Evolutionary conservation across 2,797 vertebrate genomes (phyloP), one percentile per base, ranked within the genome.

Genomic region (Helarctos malayanus): DNA sequence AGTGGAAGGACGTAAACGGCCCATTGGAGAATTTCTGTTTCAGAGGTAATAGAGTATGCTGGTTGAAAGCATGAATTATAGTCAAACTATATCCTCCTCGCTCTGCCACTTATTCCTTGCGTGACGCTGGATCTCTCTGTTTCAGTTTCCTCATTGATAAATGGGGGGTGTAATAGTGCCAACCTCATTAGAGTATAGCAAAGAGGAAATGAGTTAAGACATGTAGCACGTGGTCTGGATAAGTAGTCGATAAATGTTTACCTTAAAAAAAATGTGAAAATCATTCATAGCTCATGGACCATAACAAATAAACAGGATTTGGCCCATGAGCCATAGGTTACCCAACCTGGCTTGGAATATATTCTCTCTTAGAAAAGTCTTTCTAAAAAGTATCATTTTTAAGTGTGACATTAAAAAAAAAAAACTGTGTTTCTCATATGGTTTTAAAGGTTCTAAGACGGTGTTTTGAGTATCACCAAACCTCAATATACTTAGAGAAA

Each of bases 361-460:
- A 59, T 38, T 86, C n/a, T 84, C 27, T 89, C 75, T 82, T 7
- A 78, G 59, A 86, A 71, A 96, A 89, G 3, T 79, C 3, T 95
- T 89, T 59, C 78, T 47, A 38, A 63, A 82, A 82, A 56, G 29
- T 32, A 29, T 38, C 13, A 57, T 73, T 59, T 87, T 71, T 82
- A 59, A 61, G 19, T 8, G 54, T 52, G 35, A 54, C 47, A 85
- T n/a, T 19, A 19, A 56, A 81, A 96, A 56, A 81, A 96, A 59
- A 59, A 15, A 47, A 23, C 13, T 35, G 57, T 45, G 29, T 35
- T 96, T 97, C 32, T 91, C 19, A 38, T 27, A 59, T 3, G 19
- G 38, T 19, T 38, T 96, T 90, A 89, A 65, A n/a, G 16, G 9
- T 86, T 95, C 73, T 86, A 69, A 83, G 35, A 75, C 56, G n/a